Base-by-base conservation (phyloP, 2,797 vertebrate species). In the Amblyraja radiata region DNA sequence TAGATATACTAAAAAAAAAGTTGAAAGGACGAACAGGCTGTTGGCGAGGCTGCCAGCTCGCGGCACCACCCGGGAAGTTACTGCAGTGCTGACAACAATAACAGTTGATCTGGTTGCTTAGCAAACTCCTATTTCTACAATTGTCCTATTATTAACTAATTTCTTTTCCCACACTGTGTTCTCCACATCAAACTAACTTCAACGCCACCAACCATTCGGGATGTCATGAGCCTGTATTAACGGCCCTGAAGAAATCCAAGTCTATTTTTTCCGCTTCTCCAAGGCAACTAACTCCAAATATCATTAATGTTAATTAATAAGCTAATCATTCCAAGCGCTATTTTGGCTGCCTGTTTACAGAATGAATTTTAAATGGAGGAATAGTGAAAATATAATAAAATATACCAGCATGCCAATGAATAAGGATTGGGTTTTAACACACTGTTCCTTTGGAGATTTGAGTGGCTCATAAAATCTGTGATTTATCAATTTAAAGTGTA, bases 351-450 rank as follows among this genome's bases (percentile, higher is more conserved):
- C 65, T 68, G 84, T 88, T 88, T 88, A 36, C 84, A 36, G 84
- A 68, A 36, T 10, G n/a, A 10, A 32, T 68, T 88, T 88, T 88
- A 36, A 68, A 68, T 36, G 32, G 63, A 61, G 63, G 61, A 16
- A 88, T n/a, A 36, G 84, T 88, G 84, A 21, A 68, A 32, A 88
- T 68, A 88, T 21, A 88, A 68, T 68, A 32, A 88, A 88, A 36
- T 21, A 14, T 14, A 36, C 21, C 61, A 68, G 61, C 18, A n/a
- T 63, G 7, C n/a, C n/a, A 68, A 88, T 88, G 36, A 88, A 68
- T 68, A 88, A 88, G 84, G 63, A 23, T 88, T 2, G 84, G n/a
- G 84, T 32, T 88, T 88, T 88, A 84, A 88, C 84, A 88, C n/a
- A 16, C 63, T 4, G n/a, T 63, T 88, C 84, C 65, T 88, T 88